phyloP scores from a whole-genome alignment of 64 coral and sea anemone genomes.

The Exaiptasia diaphana region DNA sequence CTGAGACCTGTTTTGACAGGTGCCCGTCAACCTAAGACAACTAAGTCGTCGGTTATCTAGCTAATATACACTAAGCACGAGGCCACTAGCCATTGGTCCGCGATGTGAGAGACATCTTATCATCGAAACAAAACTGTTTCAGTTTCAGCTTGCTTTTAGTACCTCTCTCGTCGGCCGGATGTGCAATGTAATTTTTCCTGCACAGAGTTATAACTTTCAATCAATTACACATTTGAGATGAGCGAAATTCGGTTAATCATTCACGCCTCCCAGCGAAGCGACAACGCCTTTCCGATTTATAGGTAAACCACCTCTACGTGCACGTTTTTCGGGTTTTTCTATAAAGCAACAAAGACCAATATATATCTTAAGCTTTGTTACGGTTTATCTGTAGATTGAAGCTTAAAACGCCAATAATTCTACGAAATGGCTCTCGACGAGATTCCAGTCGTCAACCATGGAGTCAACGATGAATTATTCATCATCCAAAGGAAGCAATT shows the following conservation, averaged over 20 bases:
- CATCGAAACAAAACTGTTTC: slow-evolving; percentile 10
- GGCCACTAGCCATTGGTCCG: not conserved
- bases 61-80: not conserved
- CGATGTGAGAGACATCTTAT: not conserved
- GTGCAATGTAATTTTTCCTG: slow-evolving; percentile 9
- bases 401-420: no score
- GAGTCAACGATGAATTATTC: no score
- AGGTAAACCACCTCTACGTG: no score
- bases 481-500: no score
- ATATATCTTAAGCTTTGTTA: not conserved
- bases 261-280: not conserved
- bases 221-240: slow-evolving; percentile 20
- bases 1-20: not conserved
- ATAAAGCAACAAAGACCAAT: not conserved
- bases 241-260: slow-evolving; percentile 6
- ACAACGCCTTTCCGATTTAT: not conserved
- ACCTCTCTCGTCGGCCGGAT: slow-evolving; percentile 18
- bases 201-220: slow-evolving; percentile 18
- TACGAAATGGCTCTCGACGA: no score
- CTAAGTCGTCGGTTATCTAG: not conserved
- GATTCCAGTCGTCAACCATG: no score
- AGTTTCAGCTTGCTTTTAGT: slow-evolving; percentile 8
- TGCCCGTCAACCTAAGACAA: no score
- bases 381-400: no score
- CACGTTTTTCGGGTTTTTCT: no score